Conservation (phyloP, 2,113 vertebrate species). For the Neogobius melanostomus region DNA sequence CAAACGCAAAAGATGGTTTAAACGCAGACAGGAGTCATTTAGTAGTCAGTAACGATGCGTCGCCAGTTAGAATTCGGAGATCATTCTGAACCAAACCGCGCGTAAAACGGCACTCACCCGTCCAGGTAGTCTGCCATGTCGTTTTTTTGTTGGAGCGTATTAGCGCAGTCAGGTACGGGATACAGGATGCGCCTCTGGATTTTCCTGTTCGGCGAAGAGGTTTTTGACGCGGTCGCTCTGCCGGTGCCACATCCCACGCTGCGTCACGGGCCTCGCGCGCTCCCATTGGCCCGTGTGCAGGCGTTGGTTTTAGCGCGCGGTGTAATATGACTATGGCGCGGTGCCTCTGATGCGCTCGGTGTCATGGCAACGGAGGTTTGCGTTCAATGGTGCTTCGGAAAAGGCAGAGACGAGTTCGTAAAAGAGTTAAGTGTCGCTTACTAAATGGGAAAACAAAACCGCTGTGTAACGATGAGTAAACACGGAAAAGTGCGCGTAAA, state of each 20-base stretch:
- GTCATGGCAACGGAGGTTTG: not conserved
- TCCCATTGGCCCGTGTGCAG: constrained; percentile 40
- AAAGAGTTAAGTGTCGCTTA: too few relatives aligned
- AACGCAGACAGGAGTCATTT: not conserved
- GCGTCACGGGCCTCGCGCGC: not conserved
- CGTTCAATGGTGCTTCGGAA: constrained; percentile 2
- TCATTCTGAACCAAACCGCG: not conserved
- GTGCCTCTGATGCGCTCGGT: not conserved
- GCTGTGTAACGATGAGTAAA: too few relatives aligned
- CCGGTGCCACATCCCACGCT: not conserved
- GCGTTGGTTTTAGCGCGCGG: not conserved
- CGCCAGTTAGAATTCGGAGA: not conserved
- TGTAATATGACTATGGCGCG: too few relatives aligned
- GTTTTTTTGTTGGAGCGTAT: constrained; percentile 2
- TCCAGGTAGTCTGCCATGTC: constrained; percentile 17
- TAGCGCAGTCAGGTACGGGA: not conserved
- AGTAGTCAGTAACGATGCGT: not conserved
- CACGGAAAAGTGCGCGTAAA: too few relatives aligned
- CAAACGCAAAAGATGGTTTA: not conserved
- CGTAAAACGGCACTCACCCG: constrained; percentile 34
- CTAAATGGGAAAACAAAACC: too few relatives aligned
- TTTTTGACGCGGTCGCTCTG: not conserved
- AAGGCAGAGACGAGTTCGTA: not conserved
- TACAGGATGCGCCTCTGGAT: not conserved
- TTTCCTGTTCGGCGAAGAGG: constrained; percentile 1